These are phyloP conservation scores for Engystomops pustulosus DNA, from an alignment of 2,113 vertebrate species.

Conservation along the genomic window DNA sequence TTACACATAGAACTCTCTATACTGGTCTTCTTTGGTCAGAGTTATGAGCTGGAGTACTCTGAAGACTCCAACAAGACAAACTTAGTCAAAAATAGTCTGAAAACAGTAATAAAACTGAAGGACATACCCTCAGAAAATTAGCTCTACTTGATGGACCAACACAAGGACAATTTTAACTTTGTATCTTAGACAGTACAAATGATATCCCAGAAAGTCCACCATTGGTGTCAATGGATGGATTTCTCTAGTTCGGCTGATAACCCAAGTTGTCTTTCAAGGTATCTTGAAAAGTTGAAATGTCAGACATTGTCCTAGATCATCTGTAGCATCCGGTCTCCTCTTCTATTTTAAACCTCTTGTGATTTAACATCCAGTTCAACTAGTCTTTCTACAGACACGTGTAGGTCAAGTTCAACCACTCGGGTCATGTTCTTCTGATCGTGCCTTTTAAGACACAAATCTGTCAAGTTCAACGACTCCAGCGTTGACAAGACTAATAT, in stretches of 20 bases:
- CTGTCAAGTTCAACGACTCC: not conserved
- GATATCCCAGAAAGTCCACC: not conserved
- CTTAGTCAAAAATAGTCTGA: too few species aligned
- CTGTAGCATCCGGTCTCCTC: not conserved
- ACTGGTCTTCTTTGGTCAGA: too few species aligned
- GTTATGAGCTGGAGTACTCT: too few species aligned
- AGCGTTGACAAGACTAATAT: too few species aligned
- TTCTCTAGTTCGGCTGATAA: not conserved
- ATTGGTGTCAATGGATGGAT: not conserved
- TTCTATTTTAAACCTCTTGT: too few species aligned
- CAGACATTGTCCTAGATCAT: not conserved
- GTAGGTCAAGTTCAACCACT: not conserved
- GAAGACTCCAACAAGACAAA: too few species aligned
- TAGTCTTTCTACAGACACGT: not conserved
- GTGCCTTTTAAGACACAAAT: not conserved
- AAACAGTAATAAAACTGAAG: too few species aligned
- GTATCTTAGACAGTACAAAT: not conserved
- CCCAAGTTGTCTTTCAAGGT: not conserved
- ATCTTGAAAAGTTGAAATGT: not conserved
- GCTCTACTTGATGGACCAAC: too few species aligned
- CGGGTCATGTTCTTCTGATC: not conserved
- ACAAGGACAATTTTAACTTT: too few species aligned
- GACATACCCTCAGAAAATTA: too few species aligned
- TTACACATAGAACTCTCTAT: too few species aligned
- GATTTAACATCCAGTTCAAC: not conserved